Conservation (phyloP, 2,113 vertebrate species). For the Pollimyrus isidori region DNA sequence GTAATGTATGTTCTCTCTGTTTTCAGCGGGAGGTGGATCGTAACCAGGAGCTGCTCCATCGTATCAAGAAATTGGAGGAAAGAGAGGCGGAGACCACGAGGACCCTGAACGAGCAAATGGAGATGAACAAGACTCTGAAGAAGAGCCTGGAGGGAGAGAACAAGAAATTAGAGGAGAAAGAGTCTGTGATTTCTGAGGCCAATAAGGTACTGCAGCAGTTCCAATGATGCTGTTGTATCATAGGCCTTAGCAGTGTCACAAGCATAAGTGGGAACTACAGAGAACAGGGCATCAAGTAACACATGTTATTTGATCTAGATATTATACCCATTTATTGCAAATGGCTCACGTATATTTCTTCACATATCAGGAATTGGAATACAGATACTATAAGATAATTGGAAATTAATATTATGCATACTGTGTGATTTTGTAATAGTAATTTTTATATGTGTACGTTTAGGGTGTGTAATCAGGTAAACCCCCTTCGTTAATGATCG, state of each 20-base stretch:
- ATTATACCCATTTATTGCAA: not conserved
- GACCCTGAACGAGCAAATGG: conserved; percentile 68
- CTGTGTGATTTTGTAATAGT: not conserved
- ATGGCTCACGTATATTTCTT: not conserved
- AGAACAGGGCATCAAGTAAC: not conserved
- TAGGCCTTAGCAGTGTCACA: not conserved
- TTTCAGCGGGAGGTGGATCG: conserved; percentile 75
- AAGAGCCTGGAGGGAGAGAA: conserved; percentile 66
- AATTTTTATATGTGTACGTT: not conserved
- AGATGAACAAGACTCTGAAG: conserved; percentile 59
- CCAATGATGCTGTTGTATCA: not conserved
- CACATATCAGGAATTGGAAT: not conserved
- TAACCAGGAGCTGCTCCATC: conserved; percentile 76
- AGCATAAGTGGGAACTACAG: not conserved
- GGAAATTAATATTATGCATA: not conserved
- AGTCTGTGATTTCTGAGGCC: conserved; percentile 61
- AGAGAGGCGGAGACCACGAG: conserved; percentile 60
- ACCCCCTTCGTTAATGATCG: not conserved
- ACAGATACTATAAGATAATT: not conserved
- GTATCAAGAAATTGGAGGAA: conserved; percentile 76
- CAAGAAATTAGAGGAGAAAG: conserved; percentile 74
- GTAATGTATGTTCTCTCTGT: not conserved
- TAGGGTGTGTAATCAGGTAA: not conserved
- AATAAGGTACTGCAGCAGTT: conserved; percentile 62
- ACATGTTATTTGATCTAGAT: not conserved